Base-by-base conservation (phyloP, 2,113 vertebrate genomes). In the Antechinus stuartii region DNA sequence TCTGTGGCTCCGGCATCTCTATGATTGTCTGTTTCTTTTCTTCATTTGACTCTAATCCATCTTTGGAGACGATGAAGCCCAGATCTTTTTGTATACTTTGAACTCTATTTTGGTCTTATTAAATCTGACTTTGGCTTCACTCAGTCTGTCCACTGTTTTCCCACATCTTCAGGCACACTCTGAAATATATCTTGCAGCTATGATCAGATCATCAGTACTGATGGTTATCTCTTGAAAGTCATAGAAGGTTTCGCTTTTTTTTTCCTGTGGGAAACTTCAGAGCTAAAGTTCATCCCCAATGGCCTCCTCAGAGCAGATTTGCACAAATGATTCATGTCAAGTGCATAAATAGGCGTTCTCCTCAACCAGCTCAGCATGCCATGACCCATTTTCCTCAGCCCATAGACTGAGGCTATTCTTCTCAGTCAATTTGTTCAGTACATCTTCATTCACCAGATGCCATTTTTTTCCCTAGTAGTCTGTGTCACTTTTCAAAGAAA, bases 71-170 rank as follows among this genome's bases (percentile, higher is more conserved):
- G 93, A 95, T 92, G 96, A 53, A 96, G 55, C n/a, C 23, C 54
- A 96, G 94, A 46, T 92, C 91, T 96, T 97, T 96, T 91, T 94
- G 84, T 93, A 92, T 96, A 96, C 84, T 95, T 97, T 97, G 91
- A 97, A 94, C 90, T 95, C 96, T 95, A 98, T 96, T 97, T 96
- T 90, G 90, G 95, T 93, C 93, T 97, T 96, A 98, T 95, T 97
- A 96, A 97, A 96, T 93, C 55, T 96, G 90, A 47, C 93, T 95
- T 96, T 56, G 76, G 54, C 46, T 8, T 96, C 56, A 55, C 94
- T 92, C 91, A 92, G 47, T 96, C 22, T 55, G 89, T 94, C 94
- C 89, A 96, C 92, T 94, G 68, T 94, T 76, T 97, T 9, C 95
- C 25, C 46, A 94, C 84, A 14, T 95, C 95, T 92, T 90, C 89